Evolutionary conservation across 2,888 invertebrate genomes (phyloP).

Genomic region (Himalopsyche tibetana): DNA sequence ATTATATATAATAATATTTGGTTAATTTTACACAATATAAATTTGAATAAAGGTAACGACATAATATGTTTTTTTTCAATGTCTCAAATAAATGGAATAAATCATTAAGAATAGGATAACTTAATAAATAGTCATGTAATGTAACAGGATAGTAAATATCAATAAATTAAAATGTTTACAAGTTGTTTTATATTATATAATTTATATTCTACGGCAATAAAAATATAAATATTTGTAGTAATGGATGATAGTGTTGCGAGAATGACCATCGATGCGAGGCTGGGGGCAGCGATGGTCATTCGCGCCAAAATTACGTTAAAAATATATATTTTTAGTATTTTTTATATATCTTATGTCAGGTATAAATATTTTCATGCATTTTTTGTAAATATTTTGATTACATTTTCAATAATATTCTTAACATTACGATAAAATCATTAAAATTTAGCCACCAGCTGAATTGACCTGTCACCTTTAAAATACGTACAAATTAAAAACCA

Average conservation of each 20-base stretch:
- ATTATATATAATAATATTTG: constrained; percentile 11
- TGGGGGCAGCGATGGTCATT: constrained; percentile 64
- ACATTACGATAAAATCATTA: constrained; percentile 61
- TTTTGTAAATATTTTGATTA: constrained; percentile 62
- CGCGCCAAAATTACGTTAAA: constrained; percentile 62
- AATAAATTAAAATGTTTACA: constrained; percentile 20
- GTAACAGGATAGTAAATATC: neutral
- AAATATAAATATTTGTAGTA: constrained; percentile 62
- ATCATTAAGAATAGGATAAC: constrained; percentile 58
- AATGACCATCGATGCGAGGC: constrained; percentile 64
- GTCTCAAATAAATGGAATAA: constrained; percentile 36
- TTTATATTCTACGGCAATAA: constrained; percentile 58
- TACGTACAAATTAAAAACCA: constrained; percentile 60
- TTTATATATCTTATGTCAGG: constrained; percentile 55
- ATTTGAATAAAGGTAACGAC: constrained; percentile 62
- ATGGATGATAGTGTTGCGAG: constrained; percentile 51
- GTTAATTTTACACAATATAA: constrained; percentile 27
- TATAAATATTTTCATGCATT: constrained; percentile 62
- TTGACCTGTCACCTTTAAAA: constrained; percentile 62
- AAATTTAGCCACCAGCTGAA: constrained; percentile 60
- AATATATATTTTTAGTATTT: constrained; percentile 59
- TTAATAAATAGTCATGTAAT: constrained; percentile 47
- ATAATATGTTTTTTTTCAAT: constrained; percentile 46
- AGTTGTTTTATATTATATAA: constrained; percentile 61
- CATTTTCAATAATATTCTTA: constrained; percentile 58